Evolutionary conservation across 2,797 vertebrate genomes (phyloP).

Genomic region (Enteromius radiatus): DNA sequence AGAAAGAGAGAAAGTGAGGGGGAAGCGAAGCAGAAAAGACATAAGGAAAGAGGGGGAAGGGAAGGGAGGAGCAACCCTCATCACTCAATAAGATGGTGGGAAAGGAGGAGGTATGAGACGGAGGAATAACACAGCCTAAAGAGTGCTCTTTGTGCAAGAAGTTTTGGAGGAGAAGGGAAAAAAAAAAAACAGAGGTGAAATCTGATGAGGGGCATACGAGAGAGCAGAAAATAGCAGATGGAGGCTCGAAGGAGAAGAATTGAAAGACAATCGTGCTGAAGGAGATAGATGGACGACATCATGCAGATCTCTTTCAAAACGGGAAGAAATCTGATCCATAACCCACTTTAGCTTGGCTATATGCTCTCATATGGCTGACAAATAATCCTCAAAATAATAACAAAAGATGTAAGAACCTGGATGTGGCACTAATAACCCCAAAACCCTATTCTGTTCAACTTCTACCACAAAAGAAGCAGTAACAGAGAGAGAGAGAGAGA

Average conservation of each 20-base stretch:
- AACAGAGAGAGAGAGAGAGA: conserved; percentile 28
- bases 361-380: background rate
- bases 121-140: conserved; percentile 50
- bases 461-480: conserved; percentile 43
- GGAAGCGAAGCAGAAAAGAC: conserved; percentile 29
- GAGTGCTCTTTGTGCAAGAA: conserved; percentile 52
- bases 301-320: conserved; percentile 25
- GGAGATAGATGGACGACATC: conserved; percentile 12
- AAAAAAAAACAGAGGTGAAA: conserved; percentile 35
- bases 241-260: conserved; percentile 36
- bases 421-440: background rate
- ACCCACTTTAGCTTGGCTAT: conserved; percentile 1
- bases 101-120: conserved; percentile 41
- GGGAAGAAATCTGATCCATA: conserved; percentile 19
- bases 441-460: conserved; percentile 9
- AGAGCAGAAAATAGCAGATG: conserved; percentile 22
- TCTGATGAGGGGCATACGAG: conserved; percentile 35
- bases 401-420: conserved; percentile 5
- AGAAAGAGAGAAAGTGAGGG: conserved; percentile 37
- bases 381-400: background rate
- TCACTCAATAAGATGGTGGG: conserved; percentile 54
- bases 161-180: conserved; percentile 51
- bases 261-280: conserved; percentile 32
- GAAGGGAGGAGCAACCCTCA: conserved; percentile 57
- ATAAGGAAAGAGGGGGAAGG: conserved; percentile 43